A percentile compares a stretch with the other conserved stretches of the same genome.
phyloP scores from a whole-genome alignment of 2,888 invertebrate genomes.

The Zootermopsis nevadensis region DNA sequence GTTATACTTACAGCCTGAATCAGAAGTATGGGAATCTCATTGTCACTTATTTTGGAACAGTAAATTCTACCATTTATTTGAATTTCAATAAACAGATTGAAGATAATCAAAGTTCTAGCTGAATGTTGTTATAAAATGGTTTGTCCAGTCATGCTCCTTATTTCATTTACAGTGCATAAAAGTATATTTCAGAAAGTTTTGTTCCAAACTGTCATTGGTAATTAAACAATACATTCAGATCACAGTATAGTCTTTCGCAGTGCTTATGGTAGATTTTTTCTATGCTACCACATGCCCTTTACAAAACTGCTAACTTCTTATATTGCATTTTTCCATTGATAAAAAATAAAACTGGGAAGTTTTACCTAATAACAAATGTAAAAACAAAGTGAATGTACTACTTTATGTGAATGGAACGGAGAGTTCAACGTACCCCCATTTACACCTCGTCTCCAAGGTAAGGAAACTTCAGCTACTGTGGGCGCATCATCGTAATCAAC shows the following conservation, averaged over 20 bases:
- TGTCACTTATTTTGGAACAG: too few species aligned
- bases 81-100: too few species aligned
- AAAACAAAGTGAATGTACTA: slow-evolving; percentile 26
- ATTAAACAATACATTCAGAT: not conserved
- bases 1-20: too few species aligned
- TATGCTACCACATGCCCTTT: not conserved
- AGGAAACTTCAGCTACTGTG: slow-evolving; percentile 82
- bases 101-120: too few species aligned
- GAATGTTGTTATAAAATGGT: not conserved
- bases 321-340: not conserved
- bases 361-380: slow-evolving; percentile 17
- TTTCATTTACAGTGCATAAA: too few species aligned
- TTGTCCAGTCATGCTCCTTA: slow-evolving; percentile 9
- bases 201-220: not conserved
- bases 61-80: too few species aligned
- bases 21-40: too few species aligned
- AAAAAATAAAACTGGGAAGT: slow-evolving; percentile 11
- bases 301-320: not conserved
- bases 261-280: not conserved
- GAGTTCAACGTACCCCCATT: slow-evolving; percentile 47
- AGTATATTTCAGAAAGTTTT: not conserved
- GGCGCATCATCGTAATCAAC: slow-evolving; percentile 71
- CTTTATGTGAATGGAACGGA: slow-evolving; percentile 28
- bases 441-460: slow-evolving; percentile 80
- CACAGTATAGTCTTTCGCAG: not conserved